Evolutionary conservation across 2,797 vertebrate genomes (phyloP).

Genomic region (Clarias platycephalus): DNA sequence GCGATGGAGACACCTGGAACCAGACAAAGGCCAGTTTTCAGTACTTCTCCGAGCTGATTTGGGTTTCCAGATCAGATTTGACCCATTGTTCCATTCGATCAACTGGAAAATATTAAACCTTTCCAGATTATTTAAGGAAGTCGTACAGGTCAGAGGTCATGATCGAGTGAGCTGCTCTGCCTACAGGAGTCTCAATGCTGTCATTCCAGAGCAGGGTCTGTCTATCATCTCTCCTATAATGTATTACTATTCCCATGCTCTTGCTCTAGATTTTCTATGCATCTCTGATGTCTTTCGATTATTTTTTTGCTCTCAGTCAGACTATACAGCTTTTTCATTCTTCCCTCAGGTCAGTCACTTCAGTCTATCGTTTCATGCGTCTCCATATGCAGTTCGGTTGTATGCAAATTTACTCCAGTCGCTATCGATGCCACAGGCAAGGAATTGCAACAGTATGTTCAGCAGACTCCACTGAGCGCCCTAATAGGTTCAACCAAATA

Average conservation of each 20-base stretch:
- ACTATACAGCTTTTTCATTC: background rate
- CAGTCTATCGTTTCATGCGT: background rate
- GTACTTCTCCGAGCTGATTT: background rate
- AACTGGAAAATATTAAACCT: background rate
- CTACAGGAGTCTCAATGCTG: background rate
- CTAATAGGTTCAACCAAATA: constrained; percentile 2
- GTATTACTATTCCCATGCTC: background rate
- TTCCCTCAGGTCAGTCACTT: background rate
- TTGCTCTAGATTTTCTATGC: background rate
- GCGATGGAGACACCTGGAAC: background rate
- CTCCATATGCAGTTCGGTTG: background rate
- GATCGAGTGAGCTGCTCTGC: no score
- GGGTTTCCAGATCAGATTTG: background rate
- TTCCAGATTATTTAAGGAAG: background rate
- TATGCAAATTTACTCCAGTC: constrained; percentile 4
- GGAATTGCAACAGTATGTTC: background rate
- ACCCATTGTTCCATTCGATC: no score
- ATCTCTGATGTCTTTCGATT: background rate
- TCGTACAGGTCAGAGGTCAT: background rate
- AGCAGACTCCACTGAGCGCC: background rate
- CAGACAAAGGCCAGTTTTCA: background rate
- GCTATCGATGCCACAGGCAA: background rate
- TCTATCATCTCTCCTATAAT: background rate
- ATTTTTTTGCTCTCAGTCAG: background rate
- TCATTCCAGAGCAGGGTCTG: background rate